phyloP scores from a whole-genome alignment of 2,113 vertebrate genomes.

The Himantopus leucocephalus region DNA sequence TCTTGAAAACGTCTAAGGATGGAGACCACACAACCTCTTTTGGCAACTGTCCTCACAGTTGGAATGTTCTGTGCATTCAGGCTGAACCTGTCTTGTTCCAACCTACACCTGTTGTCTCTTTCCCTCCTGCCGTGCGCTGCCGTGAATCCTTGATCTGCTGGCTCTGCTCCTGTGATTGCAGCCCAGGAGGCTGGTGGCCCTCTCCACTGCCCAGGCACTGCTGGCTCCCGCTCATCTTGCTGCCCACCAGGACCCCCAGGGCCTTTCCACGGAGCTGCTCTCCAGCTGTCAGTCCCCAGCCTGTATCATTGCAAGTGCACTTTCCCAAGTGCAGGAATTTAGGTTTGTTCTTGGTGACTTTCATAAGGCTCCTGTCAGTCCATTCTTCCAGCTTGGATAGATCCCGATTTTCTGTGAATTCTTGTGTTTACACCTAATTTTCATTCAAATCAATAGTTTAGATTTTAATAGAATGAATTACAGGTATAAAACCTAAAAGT shows the following conservation, averaged over 20 bases:
- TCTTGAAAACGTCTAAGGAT: not conserved
- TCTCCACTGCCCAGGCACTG: not conserved
- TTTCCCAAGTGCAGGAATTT: not conserved
- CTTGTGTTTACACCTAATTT: not conserved
- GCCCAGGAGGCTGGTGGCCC: not conserved
- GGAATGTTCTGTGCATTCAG: not conserved
- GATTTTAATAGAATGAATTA: not conserved
- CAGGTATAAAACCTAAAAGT: not conserved
- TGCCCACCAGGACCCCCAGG: not conserved
- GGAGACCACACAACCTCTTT: not conserved
- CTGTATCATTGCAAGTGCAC: not conserved
- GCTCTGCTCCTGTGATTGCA: not conserved
- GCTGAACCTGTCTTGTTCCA: not conserved
- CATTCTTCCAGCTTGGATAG: not conserved
- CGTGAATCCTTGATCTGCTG: not conserved
- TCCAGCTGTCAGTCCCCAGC: not conserved
- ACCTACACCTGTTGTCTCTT: not conserved
- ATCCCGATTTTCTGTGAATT: not conserved
- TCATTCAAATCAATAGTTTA: not conserved
- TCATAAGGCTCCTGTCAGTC: not conserved
- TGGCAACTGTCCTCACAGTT: not conserved
- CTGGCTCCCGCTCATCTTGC: fast-evolving
- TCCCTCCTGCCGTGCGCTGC: not conserved
- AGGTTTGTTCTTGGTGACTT: not conserved
- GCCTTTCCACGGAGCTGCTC: not conserved